A percentile compares a stretch with the other conserved stretches of the same genome.
Conservation (phyloP, 2,113 vertebrate genomes). For the Macquaria ambigua region DNA sequence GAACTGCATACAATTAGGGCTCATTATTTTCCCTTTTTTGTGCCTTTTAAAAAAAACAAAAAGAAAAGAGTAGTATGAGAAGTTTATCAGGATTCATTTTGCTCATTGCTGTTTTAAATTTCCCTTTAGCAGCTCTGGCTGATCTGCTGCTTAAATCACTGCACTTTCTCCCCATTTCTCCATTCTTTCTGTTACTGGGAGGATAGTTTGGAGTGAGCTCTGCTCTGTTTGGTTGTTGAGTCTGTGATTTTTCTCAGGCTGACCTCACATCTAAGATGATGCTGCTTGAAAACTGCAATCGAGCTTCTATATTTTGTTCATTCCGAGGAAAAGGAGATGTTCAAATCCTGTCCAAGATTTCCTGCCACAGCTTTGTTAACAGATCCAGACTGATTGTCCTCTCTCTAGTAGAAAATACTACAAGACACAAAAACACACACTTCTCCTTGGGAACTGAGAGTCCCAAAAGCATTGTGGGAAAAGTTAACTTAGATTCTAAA, state of each 20-base stretch:
- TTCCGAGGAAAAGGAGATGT: too few relatives aligned
- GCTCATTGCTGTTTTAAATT: background rate
- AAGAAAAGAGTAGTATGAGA: background rate
- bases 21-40: constrained; percentile 26
- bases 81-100: background rate
- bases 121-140: background rate
- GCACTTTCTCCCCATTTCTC: background rate
- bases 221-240: background rate
- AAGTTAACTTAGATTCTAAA: background rate
- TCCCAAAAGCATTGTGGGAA: background rate
- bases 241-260: background rate
- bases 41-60: background rate
- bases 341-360: background rate
- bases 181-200: background rate
- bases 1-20: background rate
- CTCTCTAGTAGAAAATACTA: background rate
- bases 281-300: background rate
- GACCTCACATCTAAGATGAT: background rate
- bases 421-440: background rate
- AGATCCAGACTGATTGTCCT: background rate
- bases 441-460: background rate
- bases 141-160: background rate
- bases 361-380: too few relatives aligned
- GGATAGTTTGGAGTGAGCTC: background rate
- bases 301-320: background rate